These are phyloP conservation scores for Pongo pygmaeus DNA, from an alignment of 2,113 vertebrate genomes.

Conservation along the genomic window DNA sequence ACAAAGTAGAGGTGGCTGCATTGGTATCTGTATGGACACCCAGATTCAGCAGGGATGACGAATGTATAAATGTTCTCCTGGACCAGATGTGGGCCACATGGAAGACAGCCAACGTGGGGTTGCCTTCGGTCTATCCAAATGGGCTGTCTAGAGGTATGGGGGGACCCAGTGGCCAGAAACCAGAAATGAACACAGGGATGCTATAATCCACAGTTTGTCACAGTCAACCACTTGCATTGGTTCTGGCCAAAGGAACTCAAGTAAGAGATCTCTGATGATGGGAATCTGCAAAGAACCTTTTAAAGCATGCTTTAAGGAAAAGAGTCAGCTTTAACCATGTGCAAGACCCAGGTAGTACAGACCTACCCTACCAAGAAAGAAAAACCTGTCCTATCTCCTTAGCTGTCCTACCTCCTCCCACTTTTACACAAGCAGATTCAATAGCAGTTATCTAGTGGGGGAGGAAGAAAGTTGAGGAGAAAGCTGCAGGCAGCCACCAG, in stretches of 20 bases:
- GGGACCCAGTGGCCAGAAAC: background rate
- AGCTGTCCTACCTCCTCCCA: background rate
- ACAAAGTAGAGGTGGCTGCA: background rate
- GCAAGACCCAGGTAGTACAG: background rate
- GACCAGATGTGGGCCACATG: background rate
- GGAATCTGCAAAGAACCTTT: constrained; percentile 7
- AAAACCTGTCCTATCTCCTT: background rate
- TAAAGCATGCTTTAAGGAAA: background rate
- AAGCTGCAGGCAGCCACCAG: background rate
- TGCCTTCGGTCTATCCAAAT: background rate
- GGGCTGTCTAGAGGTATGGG: background rate
- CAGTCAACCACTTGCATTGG: background rate
- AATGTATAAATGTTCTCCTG: background rate
- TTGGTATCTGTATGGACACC: background rate
- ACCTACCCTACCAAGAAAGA: background rate
- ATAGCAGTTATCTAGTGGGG: background rate
- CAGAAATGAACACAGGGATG: background rate
- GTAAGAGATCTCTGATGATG: background rate
- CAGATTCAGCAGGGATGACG: background rate
- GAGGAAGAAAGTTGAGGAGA: background rate
- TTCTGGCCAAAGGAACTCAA: background rate
- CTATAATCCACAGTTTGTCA: background rate
- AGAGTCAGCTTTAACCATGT: background rate
- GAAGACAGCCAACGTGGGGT: background rate
- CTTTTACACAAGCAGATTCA: background rate